Base-by-base conservation (phyloP, 2,888 invertebrate genomes). In the Lamellibrachia columna region DNA sequence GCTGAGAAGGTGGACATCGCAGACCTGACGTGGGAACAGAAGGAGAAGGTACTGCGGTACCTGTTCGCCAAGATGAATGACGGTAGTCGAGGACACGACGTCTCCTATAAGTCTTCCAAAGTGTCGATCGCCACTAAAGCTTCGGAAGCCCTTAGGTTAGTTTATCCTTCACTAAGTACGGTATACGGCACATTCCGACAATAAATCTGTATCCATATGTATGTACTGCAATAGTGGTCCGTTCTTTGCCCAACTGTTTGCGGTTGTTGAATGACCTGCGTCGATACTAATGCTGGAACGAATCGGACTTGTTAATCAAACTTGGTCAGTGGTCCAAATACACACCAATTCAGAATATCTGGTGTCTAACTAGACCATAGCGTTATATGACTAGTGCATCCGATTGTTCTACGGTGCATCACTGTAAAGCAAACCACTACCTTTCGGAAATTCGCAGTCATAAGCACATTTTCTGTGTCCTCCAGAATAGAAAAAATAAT, bases 21-120 rank as follows among this genome's bases (percentile, higher is more conserved):
- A 93, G 96, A 96, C 92, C 94, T 96, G 55, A 96, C 96, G 2
- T 96, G 96, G 96, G 96, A 96, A 93, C 96, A 96, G 94, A 96
- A 96, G 94, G 96, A 96, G 93, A 93, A 95, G 75, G 96, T 96
- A 0, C 94, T 96, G 52, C 94, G 96, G n/a, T 96, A 95, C 93
- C 94, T 96, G 90, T 96, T 96, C 95, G 96, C 96, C 55, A 95
- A 95, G 92, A 96, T 96, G 95, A 96, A 96, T 93, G 92, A 93
- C 22, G 93, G 90, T 22, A 91, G 58, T 91, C 75, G 75, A 15
- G 75, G 75, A 75, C 6, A 75, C 75, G 75, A 75, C 75, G 6
- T 75, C 75, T 75, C 75, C 22, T n/a, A 75, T n/a, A 75, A 75
- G 75, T 75, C 75, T 75, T 75, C 75, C 22, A 75, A 75, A 75